phyloP scores from a whole-genome alignment of 1,140 invertebrate genomes.

The Cydia strobilella region DNA sequence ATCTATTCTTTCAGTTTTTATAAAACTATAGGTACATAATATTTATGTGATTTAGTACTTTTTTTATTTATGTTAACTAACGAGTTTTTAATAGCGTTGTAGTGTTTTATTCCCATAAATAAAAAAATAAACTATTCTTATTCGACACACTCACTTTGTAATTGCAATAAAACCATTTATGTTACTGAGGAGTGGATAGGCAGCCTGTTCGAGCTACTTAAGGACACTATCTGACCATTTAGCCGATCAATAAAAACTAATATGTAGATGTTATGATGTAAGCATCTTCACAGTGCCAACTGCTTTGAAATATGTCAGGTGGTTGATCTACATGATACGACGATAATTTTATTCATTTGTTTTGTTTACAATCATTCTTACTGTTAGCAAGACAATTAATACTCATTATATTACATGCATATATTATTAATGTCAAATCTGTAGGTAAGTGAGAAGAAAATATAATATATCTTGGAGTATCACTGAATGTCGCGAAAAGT shows the following conservation, averaged over 20 bases:
- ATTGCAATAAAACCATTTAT: constrained; percentile 14
- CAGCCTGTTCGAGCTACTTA: constrained; percentile 43
- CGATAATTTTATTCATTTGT: constrained; percentile 6
- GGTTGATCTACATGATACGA: constrained; percentile 20
- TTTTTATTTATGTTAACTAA: neutral
- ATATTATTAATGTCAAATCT: too few relatives aligned
- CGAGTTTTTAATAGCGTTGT: neutral
- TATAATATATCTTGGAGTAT: too few relatives aligned
- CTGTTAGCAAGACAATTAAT: too few relatives aligned
- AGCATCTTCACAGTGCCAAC: constrained; percentile 23
- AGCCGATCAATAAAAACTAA: constrained; percentile 51
- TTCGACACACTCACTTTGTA: constrained; percentile 14
- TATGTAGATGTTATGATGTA: constrained; percentile 26
- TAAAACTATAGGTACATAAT: neutral
- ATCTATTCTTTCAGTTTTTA: neutral
- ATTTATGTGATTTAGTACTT: neutral
- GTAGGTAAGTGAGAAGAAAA: too few relatives aligned
- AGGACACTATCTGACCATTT: constrained; percentile 44
- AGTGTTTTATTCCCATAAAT: neutral
- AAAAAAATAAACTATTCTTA: neutral
- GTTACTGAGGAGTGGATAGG: neutral
- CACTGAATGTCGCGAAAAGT: too few relatives aligned
- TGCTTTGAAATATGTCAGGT: constrained; percentile 11
- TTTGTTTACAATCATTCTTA: neutral
- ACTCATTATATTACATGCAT: too few relatives aligned